Evolutionary conservation across 2,113 vertebrate genomes (phyloP).

Genomic region (Casuarius casuarius): DNA sequence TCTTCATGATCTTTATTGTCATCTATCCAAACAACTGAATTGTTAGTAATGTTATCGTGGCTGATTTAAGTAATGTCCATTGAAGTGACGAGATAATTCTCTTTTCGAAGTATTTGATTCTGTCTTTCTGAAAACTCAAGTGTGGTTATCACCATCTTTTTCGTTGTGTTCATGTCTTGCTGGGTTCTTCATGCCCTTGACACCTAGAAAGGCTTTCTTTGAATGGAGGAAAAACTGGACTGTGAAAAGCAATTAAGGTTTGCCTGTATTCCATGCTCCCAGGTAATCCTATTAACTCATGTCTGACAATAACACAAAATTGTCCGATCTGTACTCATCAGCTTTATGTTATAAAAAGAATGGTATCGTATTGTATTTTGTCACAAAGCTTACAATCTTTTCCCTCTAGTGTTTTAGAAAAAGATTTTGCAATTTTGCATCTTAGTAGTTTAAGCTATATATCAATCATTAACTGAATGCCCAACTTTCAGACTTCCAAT

Average conservation of each 20-base stretch:
- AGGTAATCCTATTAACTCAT: neutral
- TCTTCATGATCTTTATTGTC: neutral
- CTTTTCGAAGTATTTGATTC: neutral
- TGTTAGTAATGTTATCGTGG: neutral
- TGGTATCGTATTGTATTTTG: neutral
- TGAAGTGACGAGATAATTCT: neutral
- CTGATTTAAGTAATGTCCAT: neutral
- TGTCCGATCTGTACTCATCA: neutral
- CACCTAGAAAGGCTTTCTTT: neutral
- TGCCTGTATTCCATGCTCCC: neutral
- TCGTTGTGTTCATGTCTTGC: neutral
- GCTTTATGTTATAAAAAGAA: neutral
- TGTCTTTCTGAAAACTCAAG: neutral
- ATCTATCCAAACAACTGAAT: neutral
- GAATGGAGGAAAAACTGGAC: neutral
- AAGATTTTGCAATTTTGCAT: neutral
- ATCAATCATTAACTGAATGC: neutral
- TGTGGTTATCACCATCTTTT: neutral
- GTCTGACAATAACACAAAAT: neutral
- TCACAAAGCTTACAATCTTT: neutral
- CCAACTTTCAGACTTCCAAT: neutral
- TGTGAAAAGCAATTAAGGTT: too few species aligned
- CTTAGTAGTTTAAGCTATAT: neutral
- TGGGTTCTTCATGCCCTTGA: neutral
- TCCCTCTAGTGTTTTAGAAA: neutral